Conservation (phyloP, 2,797 vertebrate genomes). For the Trematomus bernacchii region DNA sequence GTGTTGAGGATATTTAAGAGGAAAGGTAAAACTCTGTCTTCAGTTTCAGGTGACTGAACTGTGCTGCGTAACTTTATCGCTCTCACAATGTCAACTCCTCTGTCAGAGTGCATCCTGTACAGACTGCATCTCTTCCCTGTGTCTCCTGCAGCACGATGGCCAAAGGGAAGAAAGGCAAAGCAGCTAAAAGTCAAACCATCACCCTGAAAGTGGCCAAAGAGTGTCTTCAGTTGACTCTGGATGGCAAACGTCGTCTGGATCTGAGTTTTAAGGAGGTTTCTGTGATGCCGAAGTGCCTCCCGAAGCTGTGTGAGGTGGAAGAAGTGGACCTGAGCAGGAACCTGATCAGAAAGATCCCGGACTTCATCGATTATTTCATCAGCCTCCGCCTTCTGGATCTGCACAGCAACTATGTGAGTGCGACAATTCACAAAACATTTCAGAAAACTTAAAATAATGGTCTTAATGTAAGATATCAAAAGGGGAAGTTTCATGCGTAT, state of each 20-base stretch:
- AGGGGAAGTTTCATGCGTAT: too few species aligned
- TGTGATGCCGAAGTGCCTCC: constrained; percentile 88
- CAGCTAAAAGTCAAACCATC: constrained; percentile 84
- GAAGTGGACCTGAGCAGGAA: constrained; percentile 94
- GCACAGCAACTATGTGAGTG: constrained; percentile 86
- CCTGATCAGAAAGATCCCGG: constrained; percentile 88
- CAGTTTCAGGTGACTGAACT: constrained; percentile 30
- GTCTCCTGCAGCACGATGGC: constrained; percentile 81
- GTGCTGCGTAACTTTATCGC: constrained; percentile 38
- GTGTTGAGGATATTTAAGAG: constrained; percentile 3
- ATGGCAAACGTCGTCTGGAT: constrained; percentile 87
- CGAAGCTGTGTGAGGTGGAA: constrained; percentile 86
- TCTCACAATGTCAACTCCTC: constrained; percentile 4
- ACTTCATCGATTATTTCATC: constrained; percentile 85
- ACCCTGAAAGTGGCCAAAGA: constrained; percentile 88
- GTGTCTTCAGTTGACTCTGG: constrained; percentile 81
- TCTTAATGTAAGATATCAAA: too few species aligned
- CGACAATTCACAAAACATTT: too few species aligned
- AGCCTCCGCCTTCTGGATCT: constrained; percentile 88
- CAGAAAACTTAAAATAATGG: too few species aligned
- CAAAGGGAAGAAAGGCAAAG: constrained; percentile 75
- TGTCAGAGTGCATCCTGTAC: constrained; percentile 9
- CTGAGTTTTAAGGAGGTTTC: constrained; percentile 91
- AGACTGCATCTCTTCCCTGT: neutral
- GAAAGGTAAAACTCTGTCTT: constrained; percentile 38